phyloP scores from a whole-genome alignment of 2,888 invertebrate genomes.

The Rhagophthalmus giganteus region DNA sequence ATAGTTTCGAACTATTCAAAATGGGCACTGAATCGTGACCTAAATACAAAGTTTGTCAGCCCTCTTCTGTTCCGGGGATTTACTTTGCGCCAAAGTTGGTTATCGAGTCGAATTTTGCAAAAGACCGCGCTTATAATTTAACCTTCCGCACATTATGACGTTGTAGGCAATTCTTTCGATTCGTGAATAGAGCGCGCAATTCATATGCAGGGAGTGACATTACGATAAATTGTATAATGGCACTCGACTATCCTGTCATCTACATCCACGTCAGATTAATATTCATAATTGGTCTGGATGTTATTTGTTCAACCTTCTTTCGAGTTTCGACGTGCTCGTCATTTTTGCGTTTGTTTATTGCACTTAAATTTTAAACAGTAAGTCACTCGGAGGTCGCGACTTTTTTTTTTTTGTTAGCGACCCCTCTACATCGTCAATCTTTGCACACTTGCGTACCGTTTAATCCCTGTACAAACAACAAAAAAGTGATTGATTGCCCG shows the following conservation, averaged over 20 bases:
- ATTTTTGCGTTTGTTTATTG: slow-evolving; percentile 3
- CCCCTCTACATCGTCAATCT: too few species aligned
- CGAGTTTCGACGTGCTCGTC: slow-evolving; percentile 5
- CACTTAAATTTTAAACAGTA: not conserved
- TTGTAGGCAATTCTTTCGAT: slow-evolving; percentile 20
- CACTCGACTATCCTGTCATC: slow-evolving; percentile 26
- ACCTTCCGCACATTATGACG: not conserved
- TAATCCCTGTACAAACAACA: too few species aligned
- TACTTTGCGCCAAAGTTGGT: too few species aligned
- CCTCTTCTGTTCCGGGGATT: too few species aligned
- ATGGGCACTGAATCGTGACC: slow-evolving; percentile 12
- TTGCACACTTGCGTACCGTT: too few species aligned
- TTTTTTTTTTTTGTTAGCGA: too few species aligned
- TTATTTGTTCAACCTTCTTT: slow-evolving; percentile 17
- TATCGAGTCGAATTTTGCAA: not conserved
- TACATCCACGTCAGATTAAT: slow-evolving; percentile 25
- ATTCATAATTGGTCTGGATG: slow-evolving; percentile 22
- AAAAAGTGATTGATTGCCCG: too few species aligned
- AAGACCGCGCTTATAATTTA: not conserved
- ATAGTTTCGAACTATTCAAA: slow-evolving; percentile 11
- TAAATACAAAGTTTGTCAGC: slow-evolving; percentile 6
- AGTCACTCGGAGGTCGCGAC: too few species aligned
- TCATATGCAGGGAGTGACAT: slow-evolving; percentile 25
- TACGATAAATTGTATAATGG: slow-evolving; percentile 26
- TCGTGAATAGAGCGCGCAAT: slow-evolving; percentile 12